Percentiles rank a stretch among this genome's conserved stretches.
phyloP scores from a whole-genome alignment of 2,797 vertebrate genomes.

The Carduelis carduelis region DNA sequence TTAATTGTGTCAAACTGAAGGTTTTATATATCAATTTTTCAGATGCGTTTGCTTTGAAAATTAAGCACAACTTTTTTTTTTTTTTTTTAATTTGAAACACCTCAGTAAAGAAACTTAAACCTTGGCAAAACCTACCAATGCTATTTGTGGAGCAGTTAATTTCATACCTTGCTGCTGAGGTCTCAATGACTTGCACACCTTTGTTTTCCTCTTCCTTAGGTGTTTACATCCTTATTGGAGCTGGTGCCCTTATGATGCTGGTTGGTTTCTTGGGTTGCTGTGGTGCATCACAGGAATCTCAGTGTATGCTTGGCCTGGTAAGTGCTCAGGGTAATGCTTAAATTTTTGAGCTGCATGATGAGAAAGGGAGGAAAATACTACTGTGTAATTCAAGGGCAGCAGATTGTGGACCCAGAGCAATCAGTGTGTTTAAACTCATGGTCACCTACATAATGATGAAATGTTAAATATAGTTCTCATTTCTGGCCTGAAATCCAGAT shows the following conservation, averaged over 20 bases:
- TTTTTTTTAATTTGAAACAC: background rate
- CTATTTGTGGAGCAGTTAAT: background rate
- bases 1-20: background rate
- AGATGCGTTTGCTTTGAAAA: background rate
- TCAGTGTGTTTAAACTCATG: background rate
- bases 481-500: background rate
- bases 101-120: background rate
- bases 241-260: conserved; percentile 95
- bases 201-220: conserved; percentile 69
- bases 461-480: background rate
- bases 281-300: conserved; percentile 94
- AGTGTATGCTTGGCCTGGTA: conserved; percentile 97
- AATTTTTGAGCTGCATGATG: background rate
- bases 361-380: background rate
- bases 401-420: background rate
- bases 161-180: background rate
- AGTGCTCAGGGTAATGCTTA: conserved; percentile 6
- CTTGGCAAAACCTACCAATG: background rate
- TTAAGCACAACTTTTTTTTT: fast-evolving
- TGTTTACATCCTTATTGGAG: conserved; percentile 92
- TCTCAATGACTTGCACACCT: background rate
- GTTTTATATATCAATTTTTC: background rate
- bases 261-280: conserved; percentile 98
- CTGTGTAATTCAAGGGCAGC: background rate
- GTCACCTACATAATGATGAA: background rate